phyloP scores from a whole-genome alignment of 2,113 vertebrate genomes.

The Eurystomus gularis region DNA sequence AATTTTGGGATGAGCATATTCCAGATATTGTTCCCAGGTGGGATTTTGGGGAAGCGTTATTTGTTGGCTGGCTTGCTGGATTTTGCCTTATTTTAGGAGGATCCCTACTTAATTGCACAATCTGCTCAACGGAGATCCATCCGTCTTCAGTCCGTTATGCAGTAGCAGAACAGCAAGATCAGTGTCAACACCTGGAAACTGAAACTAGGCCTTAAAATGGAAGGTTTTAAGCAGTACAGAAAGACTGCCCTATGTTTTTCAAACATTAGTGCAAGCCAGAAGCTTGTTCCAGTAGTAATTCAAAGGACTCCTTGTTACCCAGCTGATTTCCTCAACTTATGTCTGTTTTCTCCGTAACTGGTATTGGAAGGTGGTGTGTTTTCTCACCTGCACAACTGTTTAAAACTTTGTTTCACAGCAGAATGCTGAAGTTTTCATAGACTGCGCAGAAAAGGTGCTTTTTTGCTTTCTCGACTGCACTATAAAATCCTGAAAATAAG shows the following conservation, averaged over 20 bases:
- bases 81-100: conserved; percentile 87
- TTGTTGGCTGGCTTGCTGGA: conserved; percentile 91
- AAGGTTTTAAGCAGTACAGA: not conserved
- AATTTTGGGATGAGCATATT: conserved; percentile 89
- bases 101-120: conserved; percentile 77
- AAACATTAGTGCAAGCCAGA: not conserved
- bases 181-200: conserved; percentile 42
- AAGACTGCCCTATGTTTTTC: not conserved
- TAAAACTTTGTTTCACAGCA: not conserved
- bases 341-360: not conserved
- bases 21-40: conserved; percentile 93
- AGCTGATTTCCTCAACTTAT: not conserved
- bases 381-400: not conserved
- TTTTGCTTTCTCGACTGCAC: conserved; percentile 26
- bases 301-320: conserved; percentile 30
- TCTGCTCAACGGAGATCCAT: conserved; percentile 18
- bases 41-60: conserved; percentile 94
- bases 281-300: not conserved
- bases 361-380: not conserved
- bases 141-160: not conserved
- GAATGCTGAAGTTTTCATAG: not conserved
- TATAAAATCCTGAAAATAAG: not conserved
- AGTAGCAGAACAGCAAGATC: conserved; percentile 34
- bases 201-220: conserved; percentile 42
- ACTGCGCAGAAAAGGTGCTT: not conserved